Conservation (phyloP, 2,888 invertebrate species). For the Drosophila nr. fundita region DNA sequence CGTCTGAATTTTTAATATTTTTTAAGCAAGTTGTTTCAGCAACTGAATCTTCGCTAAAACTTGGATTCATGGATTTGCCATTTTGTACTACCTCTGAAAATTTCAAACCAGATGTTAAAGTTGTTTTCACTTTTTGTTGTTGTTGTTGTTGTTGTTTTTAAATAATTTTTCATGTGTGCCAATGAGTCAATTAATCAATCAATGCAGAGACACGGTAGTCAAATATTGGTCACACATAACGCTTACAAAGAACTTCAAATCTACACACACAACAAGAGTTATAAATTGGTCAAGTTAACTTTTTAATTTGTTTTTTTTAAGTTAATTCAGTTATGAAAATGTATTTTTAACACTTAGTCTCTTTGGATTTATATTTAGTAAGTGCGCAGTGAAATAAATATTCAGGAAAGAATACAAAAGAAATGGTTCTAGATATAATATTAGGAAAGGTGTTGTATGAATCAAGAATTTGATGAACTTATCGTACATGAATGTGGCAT, state of each 20-base stretch:
- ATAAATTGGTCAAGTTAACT: conserved; percentile 11
- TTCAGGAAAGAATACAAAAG: conserved; percentile 27
- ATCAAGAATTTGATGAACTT: background rate
- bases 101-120: conserved; percentile 80
- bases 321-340: conserved; percentile 9
- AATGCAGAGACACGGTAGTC: conserved; percentile 70
- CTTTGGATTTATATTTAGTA: conserved; percentile 9
- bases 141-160: conserved; percentile 13
- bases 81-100: conserved; percentile 86
- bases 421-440: conserved; percentile 10
- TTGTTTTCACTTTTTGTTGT: conserved; percentile 35
- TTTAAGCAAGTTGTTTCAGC: conserved; percentile 92
- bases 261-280: conserved; percentile 39
- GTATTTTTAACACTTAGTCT: background rate
- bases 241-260: conserved; percentile 42
- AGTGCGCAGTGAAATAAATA: conserved; percentile 29
- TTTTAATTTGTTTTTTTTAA: conserved; percentile 8
- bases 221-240: conserved; percentile 69
- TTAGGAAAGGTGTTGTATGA: conserved; percentile 6
- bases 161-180: conserved; percentile 39
- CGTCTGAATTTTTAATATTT: conserved; percentile 93
- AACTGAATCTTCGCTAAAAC: conserved; percentile 93
- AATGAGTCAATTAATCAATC: conserved; percentile 51
- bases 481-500: conserved; percentile 8
- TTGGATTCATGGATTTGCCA: conserved; percentile 88